Evolutionary conservation across 2,113 vertebrate species (phyloP), one percentile per base, ranked within the genome.

Genomic region (Nycticorax nycticorax): DNA sequence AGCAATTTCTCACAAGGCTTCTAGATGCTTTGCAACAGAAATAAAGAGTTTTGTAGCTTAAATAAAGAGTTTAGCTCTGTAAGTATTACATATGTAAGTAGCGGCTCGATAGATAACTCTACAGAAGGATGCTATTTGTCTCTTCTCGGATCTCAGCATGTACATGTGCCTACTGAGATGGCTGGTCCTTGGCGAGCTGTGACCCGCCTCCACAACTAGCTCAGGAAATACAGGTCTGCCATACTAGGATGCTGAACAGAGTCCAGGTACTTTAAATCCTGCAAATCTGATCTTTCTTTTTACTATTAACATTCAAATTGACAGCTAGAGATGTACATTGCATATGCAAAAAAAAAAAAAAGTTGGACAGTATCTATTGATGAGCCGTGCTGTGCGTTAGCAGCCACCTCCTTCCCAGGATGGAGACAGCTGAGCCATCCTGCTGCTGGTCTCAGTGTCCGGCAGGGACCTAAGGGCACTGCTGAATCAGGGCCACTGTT

Each of bases 141-240:
- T 86, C 8, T 43, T 83, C 67, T 56, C 28, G 14, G 43, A 64
- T 64, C 26, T 83, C 23, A 43, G 8, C 45, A 24, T 2, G 5
- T 76, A 8, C 30, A 11, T 23, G 19, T 63, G 35, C 39, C 30
- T 57, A 2, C n/a, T 55, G 45, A 85, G 35, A 26, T 0, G 0
- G 33, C 18, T 24, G 53, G 8, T 73, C 66, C 21, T 71, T 71
- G 22, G n/a, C 21, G 37, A 83, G 28, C 62, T 48, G n/a, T 71
- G 75, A 50, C 78, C 62, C 53, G 9, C 56, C 12, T 82, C 32
- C 41, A n/a, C 32, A 59, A 41, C n/a, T 56, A 16, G 7, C 30
- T 78, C 52, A 82, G 30, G 56, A 47, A 62, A 33, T 63, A 37
- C 0, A 2, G 8, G 28, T 79, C 57, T 85, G 52, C 48, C 16